Evolutionary conservation across 2,797 vertebrate genomes (phyloP).

Genomic region (Halcyon leucocephala): DNA sequence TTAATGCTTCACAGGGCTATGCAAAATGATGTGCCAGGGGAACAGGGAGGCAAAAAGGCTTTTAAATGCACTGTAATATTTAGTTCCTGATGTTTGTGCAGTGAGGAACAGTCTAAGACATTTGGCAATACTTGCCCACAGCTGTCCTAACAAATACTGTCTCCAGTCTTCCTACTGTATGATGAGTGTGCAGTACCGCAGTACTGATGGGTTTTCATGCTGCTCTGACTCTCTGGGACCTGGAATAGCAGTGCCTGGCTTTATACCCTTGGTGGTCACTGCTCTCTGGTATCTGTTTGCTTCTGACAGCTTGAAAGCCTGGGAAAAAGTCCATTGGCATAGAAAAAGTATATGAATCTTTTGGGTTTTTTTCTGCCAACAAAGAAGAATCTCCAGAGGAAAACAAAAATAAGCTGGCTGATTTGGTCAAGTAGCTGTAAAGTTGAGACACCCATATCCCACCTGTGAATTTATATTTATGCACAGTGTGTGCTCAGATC

Average conservation of each 20-base stretch:
- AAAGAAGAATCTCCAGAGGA: background rate
- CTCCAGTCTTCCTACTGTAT: background rate
- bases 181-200: background rate
- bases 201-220: background rate
- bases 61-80: background rate
- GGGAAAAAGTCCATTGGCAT: background rate
- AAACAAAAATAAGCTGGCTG: background rate
- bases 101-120: background rate
- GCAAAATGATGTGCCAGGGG: background rate
- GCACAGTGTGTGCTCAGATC: accelerated
- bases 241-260: background rate
- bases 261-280: background rate
- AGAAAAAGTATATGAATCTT: background rate
- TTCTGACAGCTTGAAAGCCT: background rate
- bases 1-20: background rate
- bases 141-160: background rate
- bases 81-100: background rate
- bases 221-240: background rate
- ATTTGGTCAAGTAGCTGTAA: background rate
- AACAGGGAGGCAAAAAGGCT: background rate
- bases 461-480: background rate
- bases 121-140: background rate
- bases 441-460: background rate
- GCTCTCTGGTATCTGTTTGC: background rate
- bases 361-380: background rate